Conservation (phyloP, 2,113 vertebrate genomes). For the Spea multiplicata region DNA sequence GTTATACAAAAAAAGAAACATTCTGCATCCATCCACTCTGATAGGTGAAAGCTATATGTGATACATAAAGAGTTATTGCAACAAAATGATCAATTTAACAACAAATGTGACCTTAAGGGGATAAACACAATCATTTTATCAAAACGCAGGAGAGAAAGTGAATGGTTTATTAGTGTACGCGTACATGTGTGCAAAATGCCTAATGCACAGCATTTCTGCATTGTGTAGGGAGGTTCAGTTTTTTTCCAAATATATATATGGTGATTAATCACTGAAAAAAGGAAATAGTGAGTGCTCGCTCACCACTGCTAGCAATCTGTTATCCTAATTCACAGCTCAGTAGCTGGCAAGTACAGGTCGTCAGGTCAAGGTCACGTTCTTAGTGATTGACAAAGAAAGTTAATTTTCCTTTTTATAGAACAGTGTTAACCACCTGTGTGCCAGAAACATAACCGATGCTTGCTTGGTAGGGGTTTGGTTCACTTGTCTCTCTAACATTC, state of each 20-base stretch:
- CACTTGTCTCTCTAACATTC: no score
- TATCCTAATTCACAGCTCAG: slow-evolving; percentile 38
- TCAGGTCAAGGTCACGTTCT: slow-evolving; percentile 23
- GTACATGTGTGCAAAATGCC: neutral
- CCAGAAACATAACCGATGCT: no score
- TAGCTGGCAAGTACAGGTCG: slow-evolving; percentile 19
- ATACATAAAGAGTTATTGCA: no score
- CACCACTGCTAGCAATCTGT: slow-evolving; percentile 18
- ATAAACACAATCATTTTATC: neutral
- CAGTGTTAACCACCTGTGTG: no score
- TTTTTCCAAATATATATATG: slow-evolving; percentile 16
- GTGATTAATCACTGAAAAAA: slow-evolving; percentile 31
- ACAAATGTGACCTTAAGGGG: neutral
- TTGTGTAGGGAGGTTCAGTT: slow-evolving; percentile 1
- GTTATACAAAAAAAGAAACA: no score
- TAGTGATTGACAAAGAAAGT: slow-evolving; percentile 22
- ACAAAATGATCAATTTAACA: neutral
- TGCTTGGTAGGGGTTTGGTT: no score
- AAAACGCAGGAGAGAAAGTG: neutral
- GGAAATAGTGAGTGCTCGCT: slow-evolving; percentile 24
- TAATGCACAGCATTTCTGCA: neutral
- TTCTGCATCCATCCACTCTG: no score
- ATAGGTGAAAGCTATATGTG: no score
- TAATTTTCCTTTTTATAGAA: neutral
- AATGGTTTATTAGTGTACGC: neutral